Evolutionary conservation across 2,113 vertebrate genomes (phyloP).

Genomic region (Sciurus niger): DNA sequence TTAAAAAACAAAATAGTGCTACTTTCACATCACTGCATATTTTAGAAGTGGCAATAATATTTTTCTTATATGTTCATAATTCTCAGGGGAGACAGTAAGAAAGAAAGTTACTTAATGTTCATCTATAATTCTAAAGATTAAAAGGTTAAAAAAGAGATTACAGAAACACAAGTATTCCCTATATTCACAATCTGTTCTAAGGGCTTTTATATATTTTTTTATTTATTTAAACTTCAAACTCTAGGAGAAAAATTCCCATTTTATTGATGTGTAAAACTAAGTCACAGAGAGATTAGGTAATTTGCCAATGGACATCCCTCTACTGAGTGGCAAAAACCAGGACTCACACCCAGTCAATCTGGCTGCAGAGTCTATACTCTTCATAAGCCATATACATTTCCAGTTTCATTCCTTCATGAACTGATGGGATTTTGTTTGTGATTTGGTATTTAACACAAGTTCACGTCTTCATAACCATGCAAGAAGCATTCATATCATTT

Average conservation of each 20-base stretch:
- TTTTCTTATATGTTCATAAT: slow-evolving; percentile 15
- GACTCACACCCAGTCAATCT: background rate
- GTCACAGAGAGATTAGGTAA: background rate
- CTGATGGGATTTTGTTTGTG: background rate
- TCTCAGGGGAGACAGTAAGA: background rate
- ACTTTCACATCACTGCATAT: slow-evolving; percentile 54
- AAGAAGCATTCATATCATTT: slow-evolving; percentile 23
- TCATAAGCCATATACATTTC: background rate
- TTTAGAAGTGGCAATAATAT: slow-evolving; percentile 43
- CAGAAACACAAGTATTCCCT: background rate
- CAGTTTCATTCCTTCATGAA: background rate
- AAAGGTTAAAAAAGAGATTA: background rate
- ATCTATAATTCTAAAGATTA: slow-evolving; percentile 36
- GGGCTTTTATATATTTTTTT: background rate
- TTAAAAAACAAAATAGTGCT: slow-evolving; percentile 62
- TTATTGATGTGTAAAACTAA: background rate
- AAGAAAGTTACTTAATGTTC: slow-evolving; percentile 45
- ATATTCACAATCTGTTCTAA: background rate
- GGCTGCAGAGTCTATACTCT: background rate
- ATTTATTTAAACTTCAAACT: slow-evolving; percentile 22
- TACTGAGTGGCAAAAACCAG: background rate
- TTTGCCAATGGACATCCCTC: background rate
- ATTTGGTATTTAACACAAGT: slow-evolving; percentile 47
- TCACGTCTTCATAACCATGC: background rate
- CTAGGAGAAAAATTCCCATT: background rate